Percentiles rank a stretch among this genome's conserved stretches.
Evolutionary conservation across 2,888 invertebrate species (phyloP).

Genomic region (Neelides folsomi): DNA sequence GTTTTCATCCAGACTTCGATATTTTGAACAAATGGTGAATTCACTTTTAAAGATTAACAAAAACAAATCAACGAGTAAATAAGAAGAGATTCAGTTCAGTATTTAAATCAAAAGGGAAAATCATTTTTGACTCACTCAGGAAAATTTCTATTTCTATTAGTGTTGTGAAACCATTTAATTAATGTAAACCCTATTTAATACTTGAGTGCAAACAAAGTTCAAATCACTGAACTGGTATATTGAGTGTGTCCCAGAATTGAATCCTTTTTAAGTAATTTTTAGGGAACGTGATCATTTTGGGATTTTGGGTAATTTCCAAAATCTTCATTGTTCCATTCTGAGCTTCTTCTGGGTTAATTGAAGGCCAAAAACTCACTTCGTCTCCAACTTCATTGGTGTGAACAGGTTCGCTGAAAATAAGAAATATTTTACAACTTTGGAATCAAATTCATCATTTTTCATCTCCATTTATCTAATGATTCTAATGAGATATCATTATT

Average conservation of each 20-base stretch:
- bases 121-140: no score
- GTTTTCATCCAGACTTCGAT: no score
- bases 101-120: no score
- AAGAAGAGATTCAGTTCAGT: no score
- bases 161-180: no score
- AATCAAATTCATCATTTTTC: background rate
- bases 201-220: no score
- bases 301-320: background rate
- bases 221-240: background rate
- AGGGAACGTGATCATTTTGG: slow-evolving; percentile 4
- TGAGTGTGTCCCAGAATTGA: slow-evolving; percentile 6
- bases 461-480: background rate
- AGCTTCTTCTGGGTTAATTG: background rate
- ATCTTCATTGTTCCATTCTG: background rate
- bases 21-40: no score
- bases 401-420: background rate
- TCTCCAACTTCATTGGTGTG: slow-evolving; percentile 5
- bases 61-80: no score
- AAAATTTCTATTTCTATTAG: no score
- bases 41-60: no score
- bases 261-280: slow-evolving; percentile 3
- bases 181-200: no score
- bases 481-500: no score
- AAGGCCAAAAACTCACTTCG: slow-evolving; percentile 1
- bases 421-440: background rate